Conservation (phyloP, 2,888 invertebrate genomes). For the Dynastes hyllus region DNA sequence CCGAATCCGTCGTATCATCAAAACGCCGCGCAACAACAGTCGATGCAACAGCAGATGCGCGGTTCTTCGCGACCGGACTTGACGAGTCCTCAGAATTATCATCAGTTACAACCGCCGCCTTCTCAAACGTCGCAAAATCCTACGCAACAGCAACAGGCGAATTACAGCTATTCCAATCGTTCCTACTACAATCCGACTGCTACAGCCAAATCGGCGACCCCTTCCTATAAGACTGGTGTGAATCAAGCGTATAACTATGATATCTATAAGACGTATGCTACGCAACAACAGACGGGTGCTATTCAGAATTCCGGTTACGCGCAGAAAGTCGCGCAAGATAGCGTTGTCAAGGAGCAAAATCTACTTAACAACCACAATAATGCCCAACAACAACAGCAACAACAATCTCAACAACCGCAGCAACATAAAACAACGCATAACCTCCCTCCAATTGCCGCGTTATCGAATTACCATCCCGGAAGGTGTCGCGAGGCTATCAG, state of each 20-base stretch:
- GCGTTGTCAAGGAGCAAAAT: constrained; percentile 22
- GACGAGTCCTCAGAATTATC: constrained; percentile 43
- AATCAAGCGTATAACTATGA: constrained; percentile 53
- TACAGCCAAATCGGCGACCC: constrained; percentile 32
- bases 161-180: constrained; percentile 47
- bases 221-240: constrained; percentile 51
- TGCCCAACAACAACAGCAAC: constrained; percentile 7
- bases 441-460: constrained; percentile 73
- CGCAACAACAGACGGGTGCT: constrained; percentile 10
- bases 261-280: constrained; percentile 38
- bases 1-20: constrained; percentile 56
- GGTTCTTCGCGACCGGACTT: constrained; percentile 47
- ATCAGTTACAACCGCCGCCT: constrained; percentile 51
- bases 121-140: constrained; percentile 54
- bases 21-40: constrained; percentile 59
- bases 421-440: constrained; percentile 70
- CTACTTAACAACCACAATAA: constrained; percentile 16
- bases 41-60: constrained; percentile 7
- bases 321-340: constrained; percentile 2
- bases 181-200: constrained; percentile 48
- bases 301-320: constrained; percentile 19
- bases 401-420: constrained; percentile 53
- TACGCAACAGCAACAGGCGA: constrained; percentile 56
- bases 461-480: constrained; percentile 72
- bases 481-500: constrained; percentile 60